phyloP scores from a whole-genome alignment of 64 coral and sea anemone genomes.

The Montipora sp. region DNA sequence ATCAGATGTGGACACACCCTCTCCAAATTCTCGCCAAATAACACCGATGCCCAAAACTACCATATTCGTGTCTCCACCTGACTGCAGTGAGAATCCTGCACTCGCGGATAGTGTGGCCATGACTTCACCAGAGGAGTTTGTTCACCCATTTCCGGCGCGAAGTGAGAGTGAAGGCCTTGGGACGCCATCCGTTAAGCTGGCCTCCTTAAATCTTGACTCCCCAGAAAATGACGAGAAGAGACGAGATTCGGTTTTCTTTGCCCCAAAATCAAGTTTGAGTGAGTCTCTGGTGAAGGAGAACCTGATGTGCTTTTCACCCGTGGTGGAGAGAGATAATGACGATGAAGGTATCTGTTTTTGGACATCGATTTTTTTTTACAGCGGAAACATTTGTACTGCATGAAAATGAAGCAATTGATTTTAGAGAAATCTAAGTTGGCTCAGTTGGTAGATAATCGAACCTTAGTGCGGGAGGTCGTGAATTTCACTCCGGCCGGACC shows the following conservation, averaged over 20 bases:
- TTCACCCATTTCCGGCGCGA: neutral
- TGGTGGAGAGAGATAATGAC: slow-evolving; percentile 7
- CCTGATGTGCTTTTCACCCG: slow-evolving; percentile 69
- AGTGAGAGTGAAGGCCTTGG: neutral
- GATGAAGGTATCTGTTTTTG: neutral
- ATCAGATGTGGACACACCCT: slow-evolving; percentile 9
- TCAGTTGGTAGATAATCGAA: too few species aligned
- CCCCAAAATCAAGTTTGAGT: neutral
- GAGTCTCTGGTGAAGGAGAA: slow-evolving; percentile 2
- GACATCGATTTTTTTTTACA: too few species aligned
- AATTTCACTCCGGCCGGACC: too few species aligned
- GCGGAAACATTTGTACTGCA: too few species aligned
- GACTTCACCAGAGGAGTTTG: slow-evolving; percentile 18
- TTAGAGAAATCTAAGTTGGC: too few species aligned
- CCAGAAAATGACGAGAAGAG: slow-evolving; percentile 15
- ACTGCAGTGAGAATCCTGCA: slow-evolving; percentile 7
- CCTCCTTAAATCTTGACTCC: slow-evolving; percentile 7
- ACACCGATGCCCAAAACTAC: slow-evolving; percentile 46
- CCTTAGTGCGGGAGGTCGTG: too few species aligned
- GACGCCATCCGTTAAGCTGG: slow-evolving; percentile 19
- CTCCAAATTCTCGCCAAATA: slow-evolving; percentile 40
- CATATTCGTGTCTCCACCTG: slow-evolving; percentile 14
- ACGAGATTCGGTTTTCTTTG: slow-evolving; percentile 73
- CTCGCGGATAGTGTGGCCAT: slow-evolving; percentile 6
- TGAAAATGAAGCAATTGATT: too few species aligned